Evolutionary conservation across 2,113 vertebrate genomes (phyloP), one percentile per base, ranked within the genome.

Genomic region (Phalacrocorax brasilianus): DNA sequence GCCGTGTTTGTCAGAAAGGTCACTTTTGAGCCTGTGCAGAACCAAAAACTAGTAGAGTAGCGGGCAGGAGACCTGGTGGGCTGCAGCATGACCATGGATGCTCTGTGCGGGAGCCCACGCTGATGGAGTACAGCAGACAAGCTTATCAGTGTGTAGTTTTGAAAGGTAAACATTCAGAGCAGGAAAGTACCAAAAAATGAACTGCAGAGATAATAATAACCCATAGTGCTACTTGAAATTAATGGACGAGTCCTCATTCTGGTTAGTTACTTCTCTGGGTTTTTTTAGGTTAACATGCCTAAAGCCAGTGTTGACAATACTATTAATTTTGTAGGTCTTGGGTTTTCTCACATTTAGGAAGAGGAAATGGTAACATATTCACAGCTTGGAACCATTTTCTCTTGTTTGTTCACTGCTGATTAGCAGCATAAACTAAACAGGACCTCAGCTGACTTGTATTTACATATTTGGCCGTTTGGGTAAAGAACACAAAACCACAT

Each of bases 341-440:
- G 12, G 81, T 95, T 62, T 84, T 81, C 66, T 93, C n/a, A 47
- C 81, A 72, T 87, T 89, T 20, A 33, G 53, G 18, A 49, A 77
- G 59, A 75, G 40, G 52, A 91, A 91, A 89, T 56, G 65, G 70
- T 79, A 93, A 82, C 35, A 82, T n/a, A 78, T 50, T 55, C 66
- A 78, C 81, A 72, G 52, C 32, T 75, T 88, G 44, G 88, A 94
- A 71, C 19, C 14, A 3, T 93, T 85, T 89, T 85, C 32, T 71
- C 38, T 78, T 81, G 84, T 95, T 97, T 81, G 70, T 91, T 91
- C 77, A 33, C 61, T 71, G 65, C n/a, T 82, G 85, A 91, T 77
- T 89, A 91, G 49, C 76, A 86, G 50, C 24, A 82, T 61, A 93
- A 96, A 79, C 77, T 47, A 77, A 91, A 89, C 38, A 74, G 0